Evolutionary conservation across 2,888 invertebrate genomes (phyloP).

Genomic region (Thereva nobilitata): DNA sequence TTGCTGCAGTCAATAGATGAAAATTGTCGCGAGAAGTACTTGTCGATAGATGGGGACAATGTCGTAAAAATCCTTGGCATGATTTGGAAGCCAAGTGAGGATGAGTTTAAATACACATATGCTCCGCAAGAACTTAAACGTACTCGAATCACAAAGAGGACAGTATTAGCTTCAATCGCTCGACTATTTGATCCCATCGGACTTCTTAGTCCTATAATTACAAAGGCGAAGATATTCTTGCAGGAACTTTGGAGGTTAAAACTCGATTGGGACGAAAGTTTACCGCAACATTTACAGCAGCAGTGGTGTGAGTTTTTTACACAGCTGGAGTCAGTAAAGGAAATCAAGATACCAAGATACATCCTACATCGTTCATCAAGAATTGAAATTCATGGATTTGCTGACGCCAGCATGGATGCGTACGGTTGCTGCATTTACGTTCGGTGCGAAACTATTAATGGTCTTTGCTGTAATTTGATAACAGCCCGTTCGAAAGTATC

Average conservation of each 20-base stretch:
- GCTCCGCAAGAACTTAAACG: constrained; percentile 4
- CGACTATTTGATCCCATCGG: constrained; percentile 5
- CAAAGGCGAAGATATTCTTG: not conserved
- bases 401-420: constrained; percentile 2
- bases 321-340: not conserved
- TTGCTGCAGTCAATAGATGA: not conserved
- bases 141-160: not conserved
- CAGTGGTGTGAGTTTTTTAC: not conserved
- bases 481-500: constrained; percentile 7
- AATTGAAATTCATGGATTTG: not conserved
- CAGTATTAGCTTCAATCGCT: constrained; percentile 2
- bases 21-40: not conserved
- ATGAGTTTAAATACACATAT: not conserved
- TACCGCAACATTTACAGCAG: constrained; percentile 2
- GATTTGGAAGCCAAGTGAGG: not conserved
- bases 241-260: constrained; percentile 3
- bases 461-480: not conserved
- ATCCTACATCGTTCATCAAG: not conserved
- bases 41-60: constrained; percentile 1
- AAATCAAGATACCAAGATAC: not conserved
- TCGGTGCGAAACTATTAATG: not conserved
- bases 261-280: constrained; percentile 6
- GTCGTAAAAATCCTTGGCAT: not conserved
- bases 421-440: constrained; percentile 6
- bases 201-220: not conserved